These are phyloP conservation scores for Delphinus delphis DNA, from an alignment of 2,113 vertebrate species.

Conservation along the genomic window DNA sequence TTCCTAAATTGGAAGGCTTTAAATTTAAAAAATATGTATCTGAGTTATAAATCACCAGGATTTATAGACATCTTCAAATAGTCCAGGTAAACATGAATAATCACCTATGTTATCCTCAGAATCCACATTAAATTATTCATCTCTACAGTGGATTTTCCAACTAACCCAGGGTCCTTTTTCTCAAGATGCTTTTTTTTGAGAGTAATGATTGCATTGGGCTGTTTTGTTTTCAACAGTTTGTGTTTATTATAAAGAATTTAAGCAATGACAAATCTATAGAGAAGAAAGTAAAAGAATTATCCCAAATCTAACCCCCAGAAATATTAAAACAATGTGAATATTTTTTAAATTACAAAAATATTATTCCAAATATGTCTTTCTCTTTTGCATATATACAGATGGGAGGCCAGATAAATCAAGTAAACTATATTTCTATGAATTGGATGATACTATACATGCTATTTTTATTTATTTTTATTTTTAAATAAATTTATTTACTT, in stretches of 20 bases:
- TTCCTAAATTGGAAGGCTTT: neutral
- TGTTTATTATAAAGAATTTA: conserved; percentile 16
- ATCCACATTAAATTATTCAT: conserved; percentile 28
- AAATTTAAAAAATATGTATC: neutral
- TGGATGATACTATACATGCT: neutral
- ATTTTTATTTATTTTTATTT: neutral
- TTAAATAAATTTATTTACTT: too few relatives aligned
- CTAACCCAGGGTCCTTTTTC: neutral
- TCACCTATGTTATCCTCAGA: neutral
- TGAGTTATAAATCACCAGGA: neutral
- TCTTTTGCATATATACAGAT: neutral
- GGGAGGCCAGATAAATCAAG: neutral
- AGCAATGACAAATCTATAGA: neutral
- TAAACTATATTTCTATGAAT: neutral
- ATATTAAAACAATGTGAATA: conserved; percentile 11
- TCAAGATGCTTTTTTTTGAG: neutral
- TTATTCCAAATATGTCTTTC: neutral
- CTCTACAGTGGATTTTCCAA: neutral
- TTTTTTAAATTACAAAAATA: conserved; percentile 25
- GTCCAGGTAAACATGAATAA: neutral
- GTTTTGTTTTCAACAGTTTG: neutral
- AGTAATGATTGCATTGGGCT: neutral
- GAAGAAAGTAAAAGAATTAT: neutral
- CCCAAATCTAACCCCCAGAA: neutral
- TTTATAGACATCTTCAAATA: neutral